Conservation (phyloP, 2,113 vertebrate genomes). For the Phaetusa simplex region DNA sequence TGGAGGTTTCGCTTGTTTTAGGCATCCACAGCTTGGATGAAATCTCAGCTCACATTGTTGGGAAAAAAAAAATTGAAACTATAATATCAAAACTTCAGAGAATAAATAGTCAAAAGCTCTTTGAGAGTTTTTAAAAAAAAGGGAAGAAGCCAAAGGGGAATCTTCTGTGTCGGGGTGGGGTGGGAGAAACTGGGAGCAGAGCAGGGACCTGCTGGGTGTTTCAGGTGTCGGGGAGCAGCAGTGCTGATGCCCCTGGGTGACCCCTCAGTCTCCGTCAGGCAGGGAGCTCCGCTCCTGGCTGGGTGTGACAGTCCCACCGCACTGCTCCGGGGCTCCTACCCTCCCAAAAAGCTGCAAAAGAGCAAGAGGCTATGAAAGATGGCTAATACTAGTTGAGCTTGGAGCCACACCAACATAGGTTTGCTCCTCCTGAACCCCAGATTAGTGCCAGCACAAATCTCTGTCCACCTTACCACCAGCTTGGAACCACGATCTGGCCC, state of each 20-base stretch:
- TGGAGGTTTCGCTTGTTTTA: background rate
- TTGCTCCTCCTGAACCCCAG: background rate
- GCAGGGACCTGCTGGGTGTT: background rate
- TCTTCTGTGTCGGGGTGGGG: background rate
- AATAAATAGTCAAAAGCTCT: background rate
- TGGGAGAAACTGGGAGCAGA: background rate
- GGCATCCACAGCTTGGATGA: background rate
- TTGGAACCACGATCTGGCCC: background rate
- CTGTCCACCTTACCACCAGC: background rate
- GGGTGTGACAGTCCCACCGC: background rate
- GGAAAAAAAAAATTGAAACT: background rate
- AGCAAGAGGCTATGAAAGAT: background rate
- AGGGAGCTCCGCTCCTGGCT: background rate
- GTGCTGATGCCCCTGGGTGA: background rate
- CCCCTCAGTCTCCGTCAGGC: background rate
- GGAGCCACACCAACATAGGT: background rate
- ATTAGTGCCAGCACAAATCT: background rate
- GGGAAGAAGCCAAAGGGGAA: background rate
- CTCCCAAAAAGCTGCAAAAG: background rate
- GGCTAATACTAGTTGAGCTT: background rate
- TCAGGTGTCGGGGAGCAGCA: background rate
- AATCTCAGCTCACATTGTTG: background rate
- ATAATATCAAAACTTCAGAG: background rate
- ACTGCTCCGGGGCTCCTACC: rapidly evolving
- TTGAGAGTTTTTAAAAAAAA: no score